Conservation (phyloP, 2,797 vertebrate genomes). For the Rhyacichthys aspro region DNA sequence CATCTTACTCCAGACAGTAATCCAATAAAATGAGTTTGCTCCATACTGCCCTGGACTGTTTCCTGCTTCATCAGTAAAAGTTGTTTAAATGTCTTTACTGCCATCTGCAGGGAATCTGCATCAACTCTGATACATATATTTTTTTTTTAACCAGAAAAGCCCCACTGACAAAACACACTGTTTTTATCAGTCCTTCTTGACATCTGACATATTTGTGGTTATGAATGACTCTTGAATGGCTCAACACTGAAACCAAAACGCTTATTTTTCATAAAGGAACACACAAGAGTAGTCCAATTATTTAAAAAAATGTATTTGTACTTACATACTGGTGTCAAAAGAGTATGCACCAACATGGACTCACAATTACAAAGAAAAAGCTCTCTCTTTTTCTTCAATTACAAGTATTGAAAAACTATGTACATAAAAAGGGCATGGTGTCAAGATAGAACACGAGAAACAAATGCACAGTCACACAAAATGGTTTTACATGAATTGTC, state of each 20-base stretch:
- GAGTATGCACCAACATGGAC: constrained; percentile 78
- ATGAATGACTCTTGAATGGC: too few species aligned
- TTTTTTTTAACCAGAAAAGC: too few species aligned
- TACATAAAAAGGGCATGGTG: constrained; percentile 78
- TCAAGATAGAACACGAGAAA: constrained; percentile 70
- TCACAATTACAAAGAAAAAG: constrained; percentile 77
- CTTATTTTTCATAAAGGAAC: constrained; percentile 19
- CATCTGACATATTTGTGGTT: too few species aligned
- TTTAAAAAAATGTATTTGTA: constrained; percentile 84
- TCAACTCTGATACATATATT: too few species aligned
- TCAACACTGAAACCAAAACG: not conserved
- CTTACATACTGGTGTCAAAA: constrained; percentile 82
- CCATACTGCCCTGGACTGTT: too few species aligned
- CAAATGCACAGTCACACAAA: constrained; percentile 67
- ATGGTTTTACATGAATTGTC: constrained; percentile 56
- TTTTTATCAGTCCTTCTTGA: too few species aligned
- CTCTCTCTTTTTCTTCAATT: constrained; percentile 67
- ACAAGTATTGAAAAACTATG: constrained; percentile 81
- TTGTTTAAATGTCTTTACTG: constrained; percentile 36
- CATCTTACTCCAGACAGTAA: too few species aligned
- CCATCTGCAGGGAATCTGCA: constrained; percentile 53
- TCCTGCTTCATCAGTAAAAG: not conserved
- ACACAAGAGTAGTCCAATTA: constrained; percentile 59
- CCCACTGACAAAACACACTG: too few species aligned
- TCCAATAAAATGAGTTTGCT: too few species aligned